These are phyloP conservation scores for Colletes latitarsis DNA, from an alignment of 1,140 invertebrate genomes.

Conservation along the genomic window DNA sequence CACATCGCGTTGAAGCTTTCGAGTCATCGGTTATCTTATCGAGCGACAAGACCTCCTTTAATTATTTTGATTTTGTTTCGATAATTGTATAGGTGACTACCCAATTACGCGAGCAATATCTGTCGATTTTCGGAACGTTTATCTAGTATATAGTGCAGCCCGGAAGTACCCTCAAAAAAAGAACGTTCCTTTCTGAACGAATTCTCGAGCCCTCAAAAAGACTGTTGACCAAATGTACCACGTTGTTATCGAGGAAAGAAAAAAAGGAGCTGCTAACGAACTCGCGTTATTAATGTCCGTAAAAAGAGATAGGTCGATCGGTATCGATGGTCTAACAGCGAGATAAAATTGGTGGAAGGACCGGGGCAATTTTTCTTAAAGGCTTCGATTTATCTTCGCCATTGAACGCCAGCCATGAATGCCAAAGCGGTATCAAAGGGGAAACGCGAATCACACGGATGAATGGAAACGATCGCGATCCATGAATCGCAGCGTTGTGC, in stretches of 20 bases:
- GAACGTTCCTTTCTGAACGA: no score
- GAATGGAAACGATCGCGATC: slow-evolving; percentile 48
- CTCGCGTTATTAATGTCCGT: slow-evolving; percentile 49
- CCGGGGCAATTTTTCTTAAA: slow-evolving; percentile 55
- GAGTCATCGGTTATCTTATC: no score
- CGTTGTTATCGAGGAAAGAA: slow-evolving; percentile 41
- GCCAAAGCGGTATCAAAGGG: slow-evolving; percentile 49
- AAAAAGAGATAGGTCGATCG: slow-evolving; percentile 39
- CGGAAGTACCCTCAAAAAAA: no score
- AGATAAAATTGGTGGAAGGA: slow-evolving; percentile 59
- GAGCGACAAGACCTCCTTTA: no score
- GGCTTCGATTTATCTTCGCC: slow-evolving; percentile 59
- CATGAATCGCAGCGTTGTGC: slow-evolving; percentile 46
- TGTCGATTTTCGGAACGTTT: background rate
- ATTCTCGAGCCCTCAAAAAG: background rate
- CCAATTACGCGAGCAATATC: no score
- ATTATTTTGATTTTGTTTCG: no score
- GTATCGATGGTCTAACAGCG: slow-evolving; percentile 25
- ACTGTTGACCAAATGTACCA: background rate
- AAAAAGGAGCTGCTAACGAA: slow-evolving; percentile 50
- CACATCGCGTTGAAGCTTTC: no score
- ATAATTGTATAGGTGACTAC: no score
- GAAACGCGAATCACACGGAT: slow-evolving; percentile 60
- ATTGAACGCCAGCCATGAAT: slow-evolving; percentile 48
- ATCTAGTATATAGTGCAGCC: background rate